Base-by-base conservation (phyloP, 2,888 invertebrate species). In the Chymomyza procnemis region DNA sequence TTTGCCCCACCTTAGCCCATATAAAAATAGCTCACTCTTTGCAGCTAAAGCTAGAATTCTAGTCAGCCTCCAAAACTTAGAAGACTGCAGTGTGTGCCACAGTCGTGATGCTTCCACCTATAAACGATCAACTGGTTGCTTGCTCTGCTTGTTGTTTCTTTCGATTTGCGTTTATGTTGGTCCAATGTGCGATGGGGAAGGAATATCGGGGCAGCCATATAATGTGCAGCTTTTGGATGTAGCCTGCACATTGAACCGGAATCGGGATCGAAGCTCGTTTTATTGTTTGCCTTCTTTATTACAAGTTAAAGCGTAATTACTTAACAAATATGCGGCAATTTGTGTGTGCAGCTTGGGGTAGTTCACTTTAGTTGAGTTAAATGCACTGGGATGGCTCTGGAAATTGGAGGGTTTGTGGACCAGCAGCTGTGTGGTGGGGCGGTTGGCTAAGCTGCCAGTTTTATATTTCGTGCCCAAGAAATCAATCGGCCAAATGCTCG, bases 221-320 rank as follows among this genome's bases (percentile, higher is more conserved):
- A 50, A 19, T 50, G 16, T 50, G 50, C 14, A 19, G 50, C 18
- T 50, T n/a, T 19, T 9, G 50, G 50, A 19, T 6, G 47, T 4
- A 16, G 47, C 48, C 48, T 18, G 16, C 16, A 48, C 16, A 18
- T n/a, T 18, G 54, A 14, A 21, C 14, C 26, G n/a, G 73, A 52
- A 71, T 70, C 67, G 67, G 56, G 66, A 71, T 66, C 64, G 70
- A 69, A 73, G 78, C 87, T 85, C 76, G 77, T 87, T 87, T 88
- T 84, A 85, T 88, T 88, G 88, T 87, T 88, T 88, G 88, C 80
- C 85, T 88, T 88, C 86, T 87, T 88, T 88, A 88, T 88, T 88
- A 79, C 86, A 87, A 85, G 88, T 85, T 87, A 85, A 81, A 88
- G 85, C 80, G 86, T 84, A 87, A 87, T 87, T 87, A 81, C 81